Evolutionary conservation across 2,888 invertebrate genomes (phyloP).

Genomic region (Scaptomyza caliginosa): DNA sequence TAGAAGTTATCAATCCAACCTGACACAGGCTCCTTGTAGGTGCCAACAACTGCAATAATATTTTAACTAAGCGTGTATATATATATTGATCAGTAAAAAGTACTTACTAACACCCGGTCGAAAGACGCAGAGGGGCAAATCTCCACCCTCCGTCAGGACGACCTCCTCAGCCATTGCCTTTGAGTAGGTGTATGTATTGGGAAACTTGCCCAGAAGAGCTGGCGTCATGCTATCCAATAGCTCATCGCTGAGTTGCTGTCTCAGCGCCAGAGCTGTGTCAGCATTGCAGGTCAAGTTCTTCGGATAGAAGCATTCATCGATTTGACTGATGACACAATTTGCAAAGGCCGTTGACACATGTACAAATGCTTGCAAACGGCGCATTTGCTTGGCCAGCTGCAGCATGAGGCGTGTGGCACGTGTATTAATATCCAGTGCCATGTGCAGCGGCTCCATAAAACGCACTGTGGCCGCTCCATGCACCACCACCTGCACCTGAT

Average conservation of each 20-base stretch:
- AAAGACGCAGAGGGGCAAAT: constrained; percentile 87
- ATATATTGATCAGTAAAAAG: no score
- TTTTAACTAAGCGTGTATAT: neutral
- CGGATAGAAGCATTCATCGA: constrained; percentile 84
- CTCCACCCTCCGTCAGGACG: constrained; percentile 85
- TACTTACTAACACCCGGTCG: constrained; percentile 88
- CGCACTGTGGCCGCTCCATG: constrained; percentile 96
- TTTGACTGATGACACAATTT: constrained; percentile 85
- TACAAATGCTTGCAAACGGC: constrained; percentile 85
- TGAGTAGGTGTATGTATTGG: constrained; percentile 90
- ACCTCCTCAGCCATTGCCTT: constrained; percentile 89
- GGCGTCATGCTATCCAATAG: constrained; percentile 78
- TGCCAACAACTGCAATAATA: constrained; percentile 70
- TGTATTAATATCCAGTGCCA: constrained; percentile 89
- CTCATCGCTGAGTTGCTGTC: constrained; percentile 80
- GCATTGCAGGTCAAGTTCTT: constrained; percentile 76
- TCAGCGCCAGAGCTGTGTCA: constrained; percentile 78
- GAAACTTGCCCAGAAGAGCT: constrained; percentile 81
- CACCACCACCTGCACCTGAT: constrained; percentile 87
- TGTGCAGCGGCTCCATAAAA: constrained; percentile 89
- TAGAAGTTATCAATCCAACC: constrained; percentile 90
- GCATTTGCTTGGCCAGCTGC: constrained; percentile 86
- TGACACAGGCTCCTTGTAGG: constrained; percentile 85
- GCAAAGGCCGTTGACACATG: constrained; percentile 90
- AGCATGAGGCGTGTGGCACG: constrained; percentile 87